Evolutionary conservation across 2,888 invertebrate species (phyloP).

Genomic region (Cheilosia soror): DNA sequence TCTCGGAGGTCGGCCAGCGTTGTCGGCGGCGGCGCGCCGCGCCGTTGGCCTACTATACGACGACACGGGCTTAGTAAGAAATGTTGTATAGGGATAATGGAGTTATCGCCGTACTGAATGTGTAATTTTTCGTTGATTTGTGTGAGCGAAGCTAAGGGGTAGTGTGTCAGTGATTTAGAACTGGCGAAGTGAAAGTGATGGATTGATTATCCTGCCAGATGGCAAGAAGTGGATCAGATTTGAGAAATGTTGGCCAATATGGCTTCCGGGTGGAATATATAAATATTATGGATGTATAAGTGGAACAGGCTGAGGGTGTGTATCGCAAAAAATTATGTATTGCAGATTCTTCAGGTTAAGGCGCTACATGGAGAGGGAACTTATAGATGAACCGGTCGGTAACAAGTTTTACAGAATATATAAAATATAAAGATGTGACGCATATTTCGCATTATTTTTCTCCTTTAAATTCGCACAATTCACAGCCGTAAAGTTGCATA

Average conservation of each 20-base stretch:
- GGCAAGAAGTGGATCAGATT: conserved; percentile 11
- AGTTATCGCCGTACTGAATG: conserved; percentile 57
- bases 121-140: conserved; percentile 63
- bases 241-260: neutral
- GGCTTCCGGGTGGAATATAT: neutral
- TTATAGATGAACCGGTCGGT: neutral
- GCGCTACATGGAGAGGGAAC: no score
- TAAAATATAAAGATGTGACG: no score
- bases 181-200: conserved; percentile 64
- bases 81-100: conserved; percentile 42
- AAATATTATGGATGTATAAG: neutral
- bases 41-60: neutral
- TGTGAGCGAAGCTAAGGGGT: conserved; percentile 40
- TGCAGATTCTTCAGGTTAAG: no score
- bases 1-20: conserved; percentile 5
- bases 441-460: no score
- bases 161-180: conserved; percentile 59
- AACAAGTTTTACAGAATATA: neutral
- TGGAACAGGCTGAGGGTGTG: neutral
- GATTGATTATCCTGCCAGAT: conserved; percentile 46
- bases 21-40: no score
- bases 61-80: conserved; percentile 25
- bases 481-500: no score
- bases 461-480: no score
- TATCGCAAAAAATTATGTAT: no score